Evolutionary conservation across 2,113 vertebrate genomes (phyloP).

Genomic region (Budorcas taxicolor): DNA sequence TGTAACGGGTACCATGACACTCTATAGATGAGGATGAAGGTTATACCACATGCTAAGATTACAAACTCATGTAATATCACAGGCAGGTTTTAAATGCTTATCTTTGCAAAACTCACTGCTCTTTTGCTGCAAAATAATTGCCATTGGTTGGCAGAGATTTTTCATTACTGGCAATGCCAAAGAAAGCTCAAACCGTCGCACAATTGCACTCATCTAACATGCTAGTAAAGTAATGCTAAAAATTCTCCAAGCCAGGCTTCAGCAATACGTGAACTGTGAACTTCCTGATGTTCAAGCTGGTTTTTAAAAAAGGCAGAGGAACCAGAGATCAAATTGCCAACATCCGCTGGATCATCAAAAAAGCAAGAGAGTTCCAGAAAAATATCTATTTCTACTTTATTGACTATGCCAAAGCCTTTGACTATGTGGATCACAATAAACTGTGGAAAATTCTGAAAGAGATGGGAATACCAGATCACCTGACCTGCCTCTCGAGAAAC

Average conservation of each 20-base stretch:
- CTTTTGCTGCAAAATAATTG: background rate
- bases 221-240: too few species aligned
- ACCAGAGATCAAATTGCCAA: background rate
- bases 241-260: too few species aligned
- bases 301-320: background rate
- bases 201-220: too few species aligned
- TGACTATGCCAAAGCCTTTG: background rate
- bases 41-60: background rate
- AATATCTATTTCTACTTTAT: background rate
- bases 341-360: background rate
- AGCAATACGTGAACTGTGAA: too few species aligned
- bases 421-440: background rate
- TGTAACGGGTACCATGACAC: background rate
- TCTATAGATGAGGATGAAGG: background rate
- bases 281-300: background rate
- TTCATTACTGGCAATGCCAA: background rate
- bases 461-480: background rate
- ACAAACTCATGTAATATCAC: background rate
- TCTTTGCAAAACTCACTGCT: background rate
- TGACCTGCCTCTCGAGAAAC: background rate
- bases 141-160: background rate
- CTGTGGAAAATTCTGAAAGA: background rate
- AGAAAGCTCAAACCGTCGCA: too few species aligned
- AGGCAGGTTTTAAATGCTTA: background rate
- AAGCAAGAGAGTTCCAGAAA: background rate